These are phyloP conservation scores for Aleadryas rufinucha DNA, from an alignment of 2,113 vertebrate species.

Conservation along the genomic window DNA sequence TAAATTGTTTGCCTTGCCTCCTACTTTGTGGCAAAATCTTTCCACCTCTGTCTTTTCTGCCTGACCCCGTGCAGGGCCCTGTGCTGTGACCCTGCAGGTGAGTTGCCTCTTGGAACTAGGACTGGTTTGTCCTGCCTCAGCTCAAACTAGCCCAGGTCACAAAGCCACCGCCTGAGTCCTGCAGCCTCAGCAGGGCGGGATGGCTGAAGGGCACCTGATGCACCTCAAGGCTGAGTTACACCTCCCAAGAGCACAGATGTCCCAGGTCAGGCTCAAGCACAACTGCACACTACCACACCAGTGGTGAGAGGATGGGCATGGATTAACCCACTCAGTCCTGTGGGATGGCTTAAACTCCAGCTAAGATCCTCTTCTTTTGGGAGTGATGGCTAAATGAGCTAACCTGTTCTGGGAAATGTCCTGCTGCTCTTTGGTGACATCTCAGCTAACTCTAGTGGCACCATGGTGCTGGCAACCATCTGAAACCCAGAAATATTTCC, in stretches of 20 bases:
- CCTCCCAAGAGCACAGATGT: not conserved
- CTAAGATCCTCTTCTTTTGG: not conserved
- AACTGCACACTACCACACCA: not conserved
- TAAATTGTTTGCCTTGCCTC: not conserved
- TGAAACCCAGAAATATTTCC: not conserved
- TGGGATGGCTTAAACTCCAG: not conserved
- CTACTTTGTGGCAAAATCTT: not conserved
- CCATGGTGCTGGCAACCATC: not conserved
- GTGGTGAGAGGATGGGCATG: not conserved
- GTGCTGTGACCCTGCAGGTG: not conserved
- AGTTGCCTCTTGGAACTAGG: not conserved
- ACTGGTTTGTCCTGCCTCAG: not conserved
- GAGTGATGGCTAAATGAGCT: not conserved
- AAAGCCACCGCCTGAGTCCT: fast-evolving
- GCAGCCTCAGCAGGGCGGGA: not conserved
- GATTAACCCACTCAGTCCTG: not conserved
- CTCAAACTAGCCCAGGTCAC: not conserved
- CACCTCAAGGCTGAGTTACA: not conserved
- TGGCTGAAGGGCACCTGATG: not conserved
- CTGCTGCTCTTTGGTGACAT: not conserved
- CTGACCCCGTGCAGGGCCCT: not conserved
- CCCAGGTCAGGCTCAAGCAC: not conserved
- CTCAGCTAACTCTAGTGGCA: not conserved
- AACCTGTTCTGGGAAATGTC: not conserved
- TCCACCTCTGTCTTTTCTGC: not conserved